These are phyloP conservation scores for Caenorhabditis sp. DNA, from an alignment of 2,888 invertebrate genomes.

Conservation along the genomic window DNA sequence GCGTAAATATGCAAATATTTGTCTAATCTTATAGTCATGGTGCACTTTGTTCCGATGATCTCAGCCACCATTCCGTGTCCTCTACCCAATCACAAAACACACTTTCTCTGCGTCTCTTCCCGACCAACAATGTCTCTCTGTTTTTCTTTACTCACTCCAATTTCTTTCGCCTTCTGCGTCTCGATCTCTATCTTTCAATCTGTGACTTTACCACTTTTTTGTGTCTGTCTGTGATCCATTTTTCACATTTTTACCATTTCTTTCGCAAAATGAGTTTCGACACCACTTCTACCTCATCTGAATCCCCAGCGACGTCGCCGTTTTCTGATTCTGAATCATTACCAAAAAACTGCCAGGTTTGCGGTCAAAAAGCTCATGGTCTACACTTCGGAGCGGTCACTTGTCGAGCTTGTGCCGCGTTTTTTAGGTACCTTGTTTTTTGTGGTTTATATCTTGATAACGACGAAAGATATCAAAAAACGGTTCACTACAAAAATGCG, in stretches of 20 bases:
- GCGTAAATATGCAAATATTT: too few relatives aligned
- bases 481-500: too few relatives aligned
- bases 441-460: too few relatives aligned
- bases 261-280: neutral
- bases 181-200: constrained; percentile 1
- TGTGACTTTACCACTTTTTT: neutral
- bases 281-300: neutral
- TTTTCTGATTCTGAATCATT: neutral
- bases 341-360: constrained; percentile 41
- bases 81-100: constrained; percentile 28
- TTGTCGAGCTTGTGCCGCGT: constrained; percentile 66
- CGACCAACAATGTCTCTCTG: neutral
- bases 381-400: constrained; percentile 61
- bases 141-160: too few relatives aligned
- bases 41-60: neutral
- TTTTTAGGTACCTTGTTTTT: constrained; percentile 65
- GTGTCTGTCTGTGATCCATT: too few relatives aligned
- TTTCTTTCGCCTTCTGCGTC: constrained; percentile 8
- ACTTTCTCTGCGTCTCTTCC: constrained; percentile 19
- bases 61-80: neutral
- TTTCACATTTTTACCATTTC: neutral
- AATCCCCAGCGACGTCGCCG: too few relatives aligned
- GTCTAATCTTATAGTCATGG: too few relatives aligned
- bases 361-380: constrained; percentile 51
- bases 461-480: too few relatives aligned